These are phyloP conservation scores for Cydia amplana DNA, from an alignment of 1,140 invertebrate genomes.

Conservation along the genomic window DNA sequence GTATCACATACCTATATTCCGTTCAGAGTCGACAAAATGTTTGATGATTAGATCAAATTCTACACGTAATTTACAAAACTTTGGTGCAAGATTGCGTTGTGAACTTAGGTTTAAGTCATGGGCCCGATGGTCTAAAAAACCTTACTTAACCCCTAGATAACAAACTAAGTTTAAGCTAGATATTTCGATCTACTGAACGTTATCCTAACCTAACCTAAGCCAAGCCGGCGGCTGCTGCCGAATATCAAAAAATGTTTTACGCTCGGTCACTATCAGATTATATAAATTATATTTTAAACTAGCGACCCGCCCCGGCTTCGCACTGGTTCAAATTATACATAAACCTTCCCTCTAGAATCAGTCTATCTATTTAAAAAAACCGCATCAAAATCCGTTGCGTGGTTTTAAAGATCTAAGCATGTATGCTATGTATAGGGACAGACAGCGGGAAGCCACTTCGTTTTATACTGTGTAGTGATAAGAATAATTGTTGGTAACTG, in stretches of 20 bases:
- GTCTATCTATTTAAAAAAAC: too few species aligned
- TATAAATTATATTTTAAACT: too few species aligned
- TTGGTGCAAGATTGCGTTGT: not conserved
- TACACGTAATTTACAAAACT: not conserved
- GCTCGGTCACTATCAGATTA: conserved; percentile 9
- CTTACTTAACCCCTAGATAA: conserved; percentile 65
- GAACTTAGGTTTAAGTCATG: conserved; percentile 77
- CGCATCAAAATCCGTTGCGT: too few species aligned
- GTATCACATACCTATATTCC: not conserved
- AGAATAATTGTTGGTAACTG: not conserved
- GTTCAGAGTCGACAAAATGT: not conserved
- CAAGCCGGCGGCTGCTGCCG: conserved; percentile 15
- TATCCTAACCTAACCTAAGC: conserved; percentile 26
- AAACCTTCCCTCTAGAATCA: too few species aligned
- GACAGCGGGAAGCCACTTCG: too few species aligned
- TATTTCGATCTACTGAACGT: conserved; percentile 64
- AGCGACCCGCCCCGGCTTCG: too few species aligned
- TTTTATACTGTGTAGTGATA: too few species aligned
- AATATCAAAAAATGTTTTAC: conserved; percentile 10
- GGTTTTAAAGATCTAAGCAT: too few species aligned
- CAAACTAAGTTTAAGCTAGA: conserved; percentile 68
- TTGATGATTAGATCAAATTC: not conserved
- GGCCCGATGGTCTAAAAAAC: conserved; percentile 72
- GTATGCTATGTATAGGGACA: too few species aligned
- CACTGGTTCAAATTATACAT: too few species aligned